phyloP scores from a whole-genome alignment of 2,888 invertebrate genomes.

The Pterobdella sp. region DNA sequence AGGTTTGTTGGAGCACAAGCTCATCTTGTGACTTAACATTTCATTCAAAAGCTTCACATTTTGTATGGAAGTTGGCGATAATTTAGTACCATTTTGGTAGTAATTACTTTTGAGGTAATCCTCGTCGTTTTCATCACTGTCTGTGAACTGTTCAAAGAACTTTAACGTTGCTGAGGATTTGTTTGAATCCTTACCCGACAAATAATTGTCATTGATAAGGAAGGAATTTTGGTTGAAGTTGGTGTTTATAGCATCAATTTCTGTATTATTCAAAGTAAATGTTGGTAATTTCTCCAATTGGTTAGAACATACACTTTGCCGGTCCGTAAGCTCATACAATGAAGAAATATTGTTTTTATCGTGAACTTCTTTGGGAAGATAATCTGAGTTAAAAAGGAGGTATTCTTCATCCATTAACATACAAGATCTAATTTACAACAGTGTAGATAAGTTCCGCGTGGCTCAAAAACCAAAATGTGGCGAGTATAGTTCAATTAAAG shows the following conservation, averaged over 20 bases:
- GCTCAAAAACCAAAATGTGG: background rate
- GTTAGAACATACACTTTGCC: background rate
- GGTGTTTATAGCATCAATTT: background rate
- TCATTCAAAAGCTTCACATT: constrained; percentile 10
- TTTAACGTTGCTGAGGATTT: background rate
- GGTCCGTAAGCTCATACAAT: background rate
- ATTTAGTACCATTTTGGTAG: background rate
- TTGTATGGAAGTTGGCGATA: background rate
- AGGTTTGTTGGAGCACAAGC: constrained; percentile 12
- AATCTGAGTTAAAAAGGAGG: constrained; percentile 1
- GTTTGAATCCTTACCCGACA: background rate
- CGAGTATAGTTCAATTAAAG: constrained; percentile 1
- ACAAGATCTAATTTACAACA: background rate
- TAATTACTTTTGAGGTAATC: background rate
- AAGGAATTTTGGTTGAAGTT: too few relatives aligned
- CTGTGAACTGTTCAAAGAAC: background rate
- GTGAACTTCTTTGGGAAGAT: background rate
- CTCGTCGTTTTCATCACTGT: background rate
- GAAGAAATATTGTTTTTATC: background rate
- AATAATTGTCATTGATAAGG: background rate
- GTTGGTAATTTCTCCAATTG: background rate
- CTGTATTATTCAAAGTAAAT: background rate
- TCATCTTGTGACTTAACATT: constrained; percentile 2
- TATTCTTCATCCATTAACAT: constrained; percentile 13
- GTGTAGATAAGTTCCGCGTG: background rate